Percentiles rank a stretch among this genome's conserved stretches.
Evolutionary conservation across 2,888 invertebrate genomes (phyloP).

Genomic region (Cistogaster globosa): DNA sequence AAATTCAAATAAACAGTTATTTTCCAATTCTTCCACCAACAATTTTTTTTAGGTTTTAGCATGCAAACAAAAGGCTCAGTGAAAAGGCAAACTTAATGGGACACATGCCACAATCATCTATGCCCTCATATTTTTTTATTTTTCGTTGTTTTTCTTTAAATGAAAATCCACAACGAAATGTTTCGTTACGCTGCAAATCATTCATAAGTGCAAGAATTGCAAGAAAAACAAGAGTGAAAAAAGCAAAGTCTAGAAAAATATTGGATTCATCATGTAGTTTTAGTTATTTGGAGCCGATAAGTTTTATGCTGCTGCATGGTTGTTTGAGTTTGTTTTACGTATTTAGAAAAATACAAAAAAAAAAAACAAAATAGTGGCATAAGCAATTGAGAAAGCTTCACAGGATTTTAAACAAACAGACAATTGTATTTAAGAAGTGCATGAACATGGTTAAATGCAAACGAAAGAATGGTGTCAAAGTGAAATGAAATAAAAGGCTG

Average conservation of each 20-base stretch:
- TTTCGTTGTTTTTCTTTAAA: neutral
- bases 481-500: constrained; percentile 55
- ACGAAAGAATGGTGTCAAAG: constrained; percentile 55
- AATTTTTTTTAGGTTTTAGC: neutral
- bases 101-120: constrained; percentile 43
- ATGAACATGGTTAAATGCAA: constrained; percentile 13
- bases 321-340: constrained; percentile 32
- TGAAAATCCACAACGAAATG: constrained; percentile 62
- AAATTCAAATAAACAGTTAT: neutral
- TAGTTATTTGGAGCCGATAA: constrained; percentile 45
- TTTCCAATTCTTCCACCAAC: neutral
- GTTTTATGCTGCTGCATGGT: constrained; percentile 41
- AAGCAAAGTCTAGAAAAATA: constrained; percentile 12
- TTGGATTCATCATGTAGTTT: constrained; percentile 30
- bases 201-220: constrained; percentile 53
- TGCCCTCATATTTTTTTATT: neutral
- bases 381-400: constrained; percentile 58
- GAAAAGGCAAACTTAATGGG: constrained; percentile 51
- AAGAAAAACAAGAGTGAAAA: constrained; percentile 21
- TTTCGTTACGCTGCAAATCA: constrained; percentile 69
- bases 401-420: constrained; percentile 58
- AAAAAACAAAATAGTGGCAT: constrained; percentile 32
- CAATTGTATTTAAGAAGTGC: constrained; percentile 53
- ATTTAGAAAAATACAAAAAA: neutral
- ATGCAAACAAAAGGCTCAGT: constrained; percentile 13